Evolutionary conservation across 2,113 vertebrate genomes (phyloP), one percentile per base, ranked within the genome.

Genomic region (Nibea coibor): DNA sequence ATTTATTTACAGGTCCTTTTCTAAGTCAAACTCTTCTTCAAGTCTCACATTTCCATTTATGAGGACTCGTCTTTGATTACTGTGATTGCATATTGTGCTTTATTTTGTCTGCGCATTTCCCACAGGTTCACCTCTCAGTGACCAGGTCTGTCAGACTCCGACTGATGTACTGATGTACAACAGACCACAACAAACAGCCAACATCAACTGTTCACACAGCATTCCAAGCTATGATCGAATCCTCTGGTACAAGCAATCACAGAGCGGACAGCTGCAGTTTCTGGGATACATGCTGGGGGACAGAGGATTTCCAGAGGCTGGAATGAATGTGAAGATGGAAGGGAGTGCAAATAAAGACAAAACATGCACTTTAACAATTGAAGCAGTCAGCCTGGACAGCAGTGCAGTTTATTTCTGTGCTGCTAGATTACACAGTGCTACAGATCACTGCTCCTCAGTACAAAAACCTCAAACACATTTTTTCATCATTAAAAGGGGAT

Each of bases 331-430:
- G 50, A 63, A 19, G 1, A 71, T 85, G 1, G 5, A 20, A 0
- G 88, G 88, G 5, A 22, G 1, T 31, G 82, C 84, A 58, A 9
- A 45, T 4, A 42, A 79, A 72, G 48, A 11, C 4, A 5, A 17
- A 48, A 17, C 3, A 14, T 47, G 45, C 11, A 47, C 45, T 8
- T 42, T 89, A 69, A 78, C 3, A 17, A 17, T 80, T 19, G 20
- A 80, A 22, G 14, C 0, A 14, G 4, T 79, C 5, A 12, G 28
- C 28, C 28, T 5, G 35, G 0, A n/a, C 19, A 80, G 72, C 84
- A 88, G 74, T 72, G 90, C 73, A 7, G 50, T 88, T 10, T 91
- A 88, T 43, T 88, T 87, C 81, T 88, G 90, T 74, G 83, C 81
- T 75, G 79, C 75, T 59, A 67, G 78, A 26, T 26, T 26, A 26